Evolutionary conservation across 2,113 vertebrate species (phyloP).

Genomic region (Bothrops jararaca): DNA sequence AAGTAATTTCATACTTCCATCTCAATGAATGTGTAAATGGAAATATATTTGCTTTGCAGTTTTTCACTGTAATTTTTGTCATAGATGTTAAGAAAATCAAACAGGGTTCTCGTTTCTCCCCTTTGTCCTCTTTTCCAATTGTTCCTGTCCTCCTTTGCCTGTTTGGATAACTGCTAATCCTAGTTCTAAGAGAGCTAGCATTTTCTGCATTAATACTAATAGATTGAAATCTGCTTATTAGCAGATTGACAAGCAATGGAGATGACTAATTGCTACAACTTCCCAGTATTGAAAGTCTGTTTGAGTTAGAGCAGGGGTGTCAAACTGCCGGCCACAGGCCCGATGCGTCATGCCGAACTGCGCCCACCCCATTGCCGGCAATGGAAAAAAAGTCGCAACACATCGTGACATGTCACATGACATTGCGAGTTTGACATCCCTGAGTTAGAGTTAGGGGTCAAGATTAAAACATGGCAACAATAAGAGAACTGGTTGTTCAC

Average conservation of each 20-base stretch:
- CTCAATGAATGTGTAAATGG: not conserved
- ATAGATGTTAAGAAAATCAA: not conserved
- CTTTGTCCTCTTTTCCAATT: not conserved
- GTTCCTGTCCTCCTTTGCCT: not conserved
- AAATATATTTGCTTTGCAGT: not conserved
- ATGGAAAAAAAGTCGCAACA: too few relatives aligned
- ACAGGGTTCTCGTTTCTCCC: not conserved
- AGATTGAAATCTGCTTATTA: not conserved
- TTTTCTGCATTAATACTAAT: not conserved
- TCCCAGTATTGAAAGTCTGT: not conserved
- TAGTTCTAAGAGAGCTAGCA: not conserved
- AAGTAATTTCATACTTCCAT: not conserved
- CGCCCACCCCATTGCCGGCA: too few relatives aligned
- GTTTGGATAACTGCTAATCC: not conserved
- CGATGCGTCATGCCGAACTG: too few relatives aligned
- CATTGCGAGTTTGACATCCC: too few relatives aligned
- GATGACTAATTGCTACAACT: not conserved
- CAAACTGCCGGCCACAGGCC: too few relatives aligned
- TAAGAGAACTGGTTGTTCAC: too few relatives aligned
- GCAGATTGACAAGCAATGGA: not conserved
- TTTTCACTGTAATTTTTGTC: not conserved
- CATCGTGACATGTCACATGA: too few relatives aligned
- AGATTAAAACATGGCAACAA: not conserved
- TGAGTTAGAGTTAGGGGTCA: not conserved
- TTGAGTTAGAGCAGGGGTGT: not conserved